Percentiles rank a stretch among this genome's conserved stretches.
Evolutionary conservation across 2,888 invertebrate genomes (phyloP).

Genomic region (Rhorus exstirpatorius): DNA sequence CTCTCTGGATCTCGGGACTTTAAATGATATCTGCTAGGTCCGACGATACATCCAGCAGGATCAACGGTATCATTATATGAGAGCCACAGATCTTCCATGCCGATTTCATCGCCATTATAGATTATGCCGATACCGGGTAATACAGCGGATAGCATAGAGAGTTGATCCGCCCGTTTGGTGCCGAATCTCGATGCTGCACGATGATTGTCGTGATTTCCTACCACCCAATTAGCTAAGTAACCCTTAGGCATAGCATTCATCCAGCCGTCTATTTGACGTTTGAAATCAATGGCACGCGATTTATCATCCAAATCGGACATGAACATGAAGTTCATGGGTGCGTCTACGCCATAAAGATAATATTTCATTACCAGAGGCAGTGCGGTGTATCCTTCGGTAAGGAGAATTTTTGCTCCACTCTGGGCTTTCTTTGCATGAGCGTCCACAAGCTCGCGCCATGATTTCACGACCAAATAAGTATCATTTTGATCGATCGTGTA

Average conservation of each 20-base stretch:
- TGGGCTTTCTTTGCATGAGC: constrained; percentile 87
- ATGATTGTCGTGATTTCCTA: constrained; percentile 88
- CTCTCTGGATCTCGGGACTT: constrained; percentile 84
- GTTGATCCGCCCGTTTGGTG: constrained; percentile 79
- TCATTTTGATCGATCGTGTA: constrained; percentile 82
- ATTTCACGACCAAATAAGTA: constrained; percentile 85
- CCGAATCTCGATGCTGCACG: constrained; percentile 86
- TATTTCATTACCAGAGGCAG: constrained; percentile 87
- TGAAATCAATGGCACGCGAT: constrained; percentile 87
- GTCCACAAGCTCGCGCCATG: constrained; percentile 88
- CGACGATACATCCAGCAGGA: constrained; percentile 89
- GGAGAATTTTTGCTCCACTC: constrained; percentile 86
- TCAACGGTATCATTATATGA: constrained; percentile 89
- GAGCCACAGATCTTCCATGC: constrained; percentile 90
- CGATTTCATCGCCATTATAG: constrained; percentile 95
- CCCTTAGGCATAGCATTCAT: constrained; percentile 87
- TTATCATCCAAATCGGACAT: constrained; percentile 84
- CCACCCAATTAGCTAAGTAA: constrained; percentile 91
- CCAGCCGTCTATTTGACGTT: constrained; percentile 87
- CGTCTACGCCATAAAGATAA: constrained; percentile 73
- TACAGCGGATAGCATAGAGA: too few relatives aligned
- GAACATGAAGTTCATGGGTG: constrained; percentile 90
- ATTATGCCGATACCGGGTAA: constrained; percentile 87
- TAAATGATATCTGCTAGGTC: constrained; percentile 87
- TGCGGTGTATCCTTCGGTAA: constrained; percentile 89